Base-by-base conservation (phyloP, 1,140 invertebrate species). In the Papilio polyxenes region DNA sequence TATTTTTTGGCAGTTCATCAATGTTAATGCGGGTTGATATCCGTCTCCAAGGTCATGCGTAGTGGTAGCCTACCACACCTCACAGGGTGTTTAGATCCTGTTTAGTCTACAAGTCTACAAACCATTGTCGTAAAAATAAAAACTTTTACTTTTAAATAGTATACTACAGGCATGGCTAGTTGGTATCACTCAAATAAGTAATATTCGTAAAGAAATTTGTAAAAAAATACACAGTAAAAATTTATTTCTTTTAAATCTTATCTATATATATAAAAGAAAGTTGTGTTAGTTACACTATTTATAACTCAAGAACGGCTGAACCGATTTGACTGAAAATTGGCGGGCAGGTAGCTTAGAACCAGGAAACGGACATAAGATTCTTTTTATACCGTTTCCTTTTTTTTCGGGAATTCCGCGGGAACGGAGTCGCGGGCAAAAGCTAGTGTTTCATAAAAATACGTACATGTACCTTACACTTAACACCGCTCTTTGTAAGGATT, bases 1-100 rank as follows among this genome's bases (percentile, higher is more conserved):
- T 80, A 65, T 69, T 80, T 80, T 80, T 80, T 80, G 78, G 78
- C 78, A 80, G 78, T 80, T 80, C 78, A 80, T 80, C 78, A 80
- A 80, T 80, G 78, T 80, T 49, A 80, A 44, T 59, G 44, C 78
- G 78, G 78, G 78, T 80, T 69, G 78, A 69, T 80, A 80, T 80
- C 40, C 78, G 78, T 80, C 59, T 59, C 13, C 78, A 80, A 80
- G 78, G 78, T 80, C 78, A 48, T 15, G 8, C 56, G 53, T 59
- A n/a, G 44, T 13, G 56, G 74, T 75, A 48, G 74, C 74, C 20
- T 20, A 76, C 75, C 75, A 51, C 31, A 51, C 31, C n/a, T 17
- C 20, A 51, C 40, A 51, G 75, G 49, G 13, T 15, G 44, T 76
- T 10, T 23, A 20, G 20, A 40, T 74, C 31, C 40, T 40, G 20